Base-by-base conservation (phyloP, 2,797 vertebrate genomes). In the Pseudochaenichthys georgianus region DNA sequence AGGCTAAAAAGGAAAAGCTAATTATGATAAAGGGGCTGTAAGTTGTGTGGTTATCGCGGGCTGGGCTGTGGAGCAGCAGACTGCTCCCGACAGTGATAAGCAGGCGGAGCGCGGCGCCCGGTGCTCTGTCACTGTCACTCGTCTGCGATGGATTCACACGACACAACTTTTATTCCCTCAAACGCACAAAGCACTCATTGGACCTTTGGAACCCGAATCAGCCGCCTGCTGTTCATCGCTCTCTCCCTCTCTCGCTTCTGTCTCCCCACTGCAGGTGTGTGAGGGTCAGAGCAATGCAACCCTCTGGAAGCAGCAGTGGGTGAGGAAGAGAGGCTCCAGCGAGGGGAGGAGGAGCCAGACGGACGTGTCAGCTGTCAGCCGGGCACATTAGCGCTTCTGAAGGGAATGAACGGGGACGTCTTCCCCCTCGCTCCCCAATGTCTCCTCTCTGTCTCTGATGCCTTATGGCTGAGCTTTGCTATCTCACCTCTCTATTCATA, bases 21-120 rank as follows among this genome's bases (percentile, higher is more conserved):
- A 95, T 95, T 95, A 95, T 95, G 95, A 95, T 95, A 95, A 95
- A 95, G 93, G 90, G 90, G 89, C 93, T 95, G 92, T 94, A 86
- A 93, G 94, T 92, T 95, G 94, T 94, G 92, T 93, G 92, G 93
- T 95, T 95, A 95, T 95, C 94, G 48, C 89, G 61, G 90, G 90
- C 93, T 86, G 89, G 92, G 94, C 91, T 93, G 93, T 94, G 92
- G 92, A 94, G 94, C 93, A 88, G 92, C 93, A 88, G 92, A 93
- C 93, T 89, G 89, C 84, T 90, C 85, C 83, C 92, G 94, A 93
- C 94, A 94, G 93, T 94, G 94, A 95, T 95, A 95, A 95, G 92
- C 88, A 92, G 90, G 88, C 92, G 89, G 85, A 91, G 90, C 72
- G 62, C 90, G 90, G 87, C 73, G 89, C 87, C 86, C 34, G 62